A percentile compares a stretch with the other conserved stretches of the same genome.
These are phyloP conservation scores for Trissolcus basalis DNA, from an alignment of 1,140 invertebrate genomes.

Conservation along the genomic window DNA sequence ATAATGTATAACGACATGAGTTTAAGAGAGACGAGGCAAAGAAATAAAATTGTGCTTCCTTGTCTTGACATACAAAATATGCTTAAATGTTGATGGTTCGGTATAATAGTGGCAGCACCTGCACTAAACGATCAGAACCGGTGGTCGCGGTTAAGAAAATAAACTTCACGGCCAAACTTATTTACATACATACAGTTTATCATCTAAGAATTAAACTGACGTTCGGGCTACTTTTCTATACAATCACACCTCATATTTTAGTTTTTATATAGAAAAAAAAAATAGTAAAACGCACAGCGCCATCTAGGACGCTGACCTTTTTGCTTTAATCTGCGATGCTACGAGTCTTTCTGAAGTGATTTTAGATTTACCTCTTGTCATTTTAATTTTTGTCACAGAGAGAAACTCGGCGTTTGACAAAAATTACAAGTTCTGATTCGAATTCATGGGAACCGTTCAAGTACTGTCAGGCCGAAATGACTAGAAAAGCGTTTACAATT, in stretches of 20 bases:
- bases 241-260: conserved; percentile 12
- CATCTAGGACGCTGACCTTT: neutral
- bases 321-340: neutral
- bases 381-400: neutral
- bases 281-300: neutral
- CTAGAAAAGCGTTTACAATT: conserved; percentile 9
- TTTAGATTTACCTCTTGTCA: neutral
- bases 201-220: conserved; percentile 12
- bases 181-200: conserved; percentile 56
- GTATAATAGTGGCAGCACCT: conserved; percentile 13
- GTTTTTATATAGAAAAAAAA: too few species aligned
- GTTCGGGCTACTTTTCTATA: conserved; percentile 20
- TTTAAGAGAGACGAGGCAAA: conserved; percentile 26
- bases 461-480: conserved; percentile 22
- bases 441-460: neutral
- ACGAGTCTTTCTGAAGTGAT: neutral
- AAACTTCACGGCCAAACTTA: conserved; percentile 42
- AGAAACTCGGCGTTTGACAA: too few species aligned
- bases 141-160: conserved; percentile 33
- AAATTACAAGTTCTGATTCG: too few species aligned
- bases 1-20: conserved; percentile 46
- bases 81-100: conserved; percentile 43
- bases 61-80: conserved; percentile 44
- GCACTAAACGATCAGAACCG: conserved; percentile 4
- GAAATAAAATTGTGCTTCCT: conserved; percentile 28